Base-by-base conservation (phyloP, 2,888 invertebrate genomes). In the Lysandra coridon region DNA sequence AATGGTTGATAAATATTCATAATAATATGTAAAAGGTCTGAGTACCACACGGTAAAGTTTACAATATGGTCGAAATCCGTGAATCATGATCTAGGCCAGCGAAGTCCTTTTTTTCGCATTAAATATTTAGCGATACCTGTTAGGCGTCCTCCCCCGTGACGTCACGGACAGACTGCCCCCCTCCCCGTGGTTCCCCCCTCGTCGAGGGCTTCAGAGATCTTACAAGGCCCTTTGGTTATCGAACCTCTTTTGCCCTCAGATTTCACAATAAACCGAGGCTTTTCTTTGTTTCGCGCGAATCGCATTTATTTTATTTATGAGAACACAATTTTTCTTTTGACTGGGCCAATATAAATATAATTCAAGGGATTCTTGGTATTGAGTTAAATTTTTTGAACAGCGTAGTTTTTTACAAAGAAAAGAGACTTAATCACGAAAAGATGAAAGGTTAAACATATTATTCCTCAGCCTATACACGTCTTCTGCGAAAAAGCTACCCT, bases 201-300 rank as follows among this genome's bases (percentile, higher is more conserved):
- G 44, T 44, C 44, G 23, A 74, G 6, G 40, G 17, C 17, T 40
- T 40, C 6, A 7, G 44, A 74, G 44, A 44, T 40, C 40, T 44
- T n/a, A 74, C 44, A 40, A 44, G 74, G 23, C 73, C 73, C 44
- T 73, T 73, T n/a, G 74, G 74, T 44, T 44, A n/a, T 44, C 74
- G 74, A 74, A 23, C 44, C 44, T 23, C 17, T 44, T 44, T 74
- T 44, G 74, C n/a, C 74, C 74, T 74, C 44, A n/a, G 73, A 40
- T 40, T 73, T 40, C 37, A 40, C 37, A 73, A 40, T 12, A 40
- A 40, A 2, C 7, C 17, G 40, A 17, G 40, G 14, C 33, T 33
- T 69, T 69, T 69, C 33, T 33, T 69, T 69, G 33, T 69, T 37
- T 33, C 69, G 33, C 69, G 30, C 30, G 69, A 69, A 69, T 69